Percentiles rank a stretch among this genome's conserved stretches.
Conservation (phyloP, 1,140 invertebrate genomes). For the Brachionus rotundiformis region DNA sequence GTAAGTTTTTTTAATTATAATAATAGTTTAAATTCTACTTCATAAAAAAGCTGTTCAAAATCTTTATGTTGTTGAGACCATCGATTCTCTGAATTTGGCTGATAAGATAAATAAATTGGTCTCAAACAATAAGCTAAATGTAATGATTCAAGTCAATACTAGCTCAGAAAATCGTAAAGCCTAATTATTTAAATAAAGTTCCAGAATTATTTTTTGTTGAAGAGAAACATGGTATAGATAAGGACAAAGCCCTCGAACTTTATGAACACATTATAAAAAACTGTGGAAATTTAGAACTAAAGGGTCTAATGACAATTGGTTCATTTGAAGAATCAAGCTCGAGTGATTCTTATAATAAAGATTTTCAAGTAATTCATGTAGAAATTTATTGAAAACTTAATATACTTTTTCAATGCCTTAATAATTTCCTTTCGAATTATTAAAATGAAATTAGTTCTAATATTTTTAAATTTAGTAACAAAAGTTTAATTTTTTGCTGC, state of each 20-base stretch:
- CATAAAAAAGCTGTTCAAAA: conserved; percentile 68
- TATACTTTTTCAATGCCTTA: no score
- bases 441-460: no score
- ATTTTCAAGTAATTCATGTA: conserved; percentile 72
- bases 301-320: conserved; percentile 95
- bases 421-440: background rate
- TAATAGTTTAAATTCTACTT: no score
- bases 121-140: conserved; percentile 65
- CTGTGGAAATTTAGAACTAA: conserved; percentile 77
- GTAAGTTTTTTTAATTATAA: background rate
- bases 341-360: conserved; percentile 78
- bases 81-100: conserved; percentile 81
- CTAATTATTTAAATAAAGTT: no score
- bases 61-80: conserved; percentile 81
- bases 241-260: conserved; percentile 69
- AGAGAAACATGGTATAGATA: conserved; percentile 26
- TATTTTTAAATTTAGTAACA: no score
- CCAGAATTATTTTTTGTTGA: conserved; percentile 1
- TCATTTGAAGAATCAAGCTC: conserved; percentile 75
- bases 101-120: conserved; percentile 66
- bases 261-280: conserved; percentile 74
- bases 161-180: conserved; percentile 86
- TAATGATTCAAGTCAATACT: conserved; percentile 84
- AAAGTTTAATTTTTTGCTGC: no score
- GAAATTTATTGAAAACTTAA: background rate